Conservation (phyloP, 2,888 invertebrate species). For the Epinotia nisella region DNA sequence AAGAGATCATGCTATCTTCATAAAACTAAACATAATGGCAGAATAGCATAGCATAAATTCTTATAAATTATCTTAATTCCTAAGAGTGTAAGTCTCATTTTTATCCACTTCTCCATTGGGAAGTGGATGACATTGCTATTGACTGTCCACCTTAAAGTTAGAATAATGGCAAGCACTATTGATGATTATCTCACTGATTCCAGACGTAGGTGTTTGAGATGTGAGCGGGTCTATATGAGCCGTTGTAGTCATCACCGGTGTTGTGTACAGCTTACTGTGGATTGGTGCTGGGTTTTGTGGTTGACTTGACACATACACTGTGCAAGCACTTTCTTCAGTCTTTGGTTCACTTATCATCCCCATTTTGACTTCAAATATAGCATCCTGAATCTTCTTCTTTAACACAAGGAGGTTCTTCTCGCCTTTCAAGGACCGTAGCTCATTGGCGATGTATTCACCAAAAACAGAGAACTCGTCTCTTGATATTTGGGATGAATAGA, state of each 20-base stretch:
- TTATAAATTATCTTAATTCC: constrained; percentile 46
- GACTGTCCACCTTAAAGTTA: constrained; percentile 76
- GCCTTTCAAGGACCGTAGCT: constrained; percentile 82
- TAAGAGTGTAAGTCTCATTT: constrained; percentile 57
- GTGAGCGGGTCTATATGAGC: constrained; percentile 69
- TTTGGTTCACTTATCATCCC: constrained; percentile 76
- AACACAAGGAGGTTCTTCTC: constrained; percentile 83
- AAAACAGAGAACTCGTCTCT: constrained; percentile 85
- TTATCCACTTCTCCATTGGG: constrained; percentile 72
- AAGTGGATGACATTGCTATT: constrained; percentile 78
- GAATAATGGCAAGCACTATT: constrained; percentile 74
- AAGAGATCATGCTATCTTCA: not conserved
- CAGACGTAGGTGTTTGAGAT: constrained; percentile 65
- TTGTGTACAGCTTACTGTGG: constrained; percentile 66
- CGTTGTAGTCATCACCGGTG: constrained; percentile 65
- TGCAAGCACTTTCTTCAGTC: constrained; percentile 59
- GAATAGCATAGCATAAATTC: not conserved
- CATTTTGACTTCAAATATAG: constrained; percentile 86
- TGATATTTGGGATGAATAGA: constrained; percentile 54
- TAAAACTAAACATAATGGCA: not conserved
- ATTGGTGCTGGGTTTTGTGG: constrained; percentile 57
- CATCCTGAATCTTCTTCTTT: constrained; percentile 86
- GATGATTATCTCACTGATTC: constrained; percentile 77
- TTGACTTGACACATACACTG: constrained; percentile 63
- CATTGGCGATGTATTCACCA: constrained; percentile 86